Evolutionary conservation across 2,797 vertebrate species (phyloP).

Genomic region (Pyrrhura leucotis): DNA sequence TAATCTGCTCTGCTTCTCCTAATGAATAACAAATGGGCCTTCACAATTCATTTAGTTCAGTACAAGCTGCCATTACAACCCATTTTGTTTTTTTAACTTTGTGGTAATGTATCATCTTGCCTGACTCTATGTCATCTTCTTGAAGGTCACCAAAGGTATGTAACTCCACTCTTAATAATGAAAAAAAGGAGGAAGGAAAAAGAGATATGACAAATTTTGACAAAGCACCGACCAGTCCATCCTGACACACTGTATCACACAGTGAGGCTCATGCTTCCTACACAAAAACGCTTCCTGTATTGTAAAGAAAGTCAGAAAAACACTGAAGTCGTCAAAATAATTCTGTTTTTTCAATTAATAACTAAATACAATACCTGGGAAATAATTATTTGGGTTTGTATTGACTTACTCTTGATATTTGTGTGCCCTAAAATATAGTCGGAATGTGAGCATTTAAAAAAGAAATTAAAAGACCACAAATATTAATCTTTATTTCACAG

Average conservation of each 20-base stretch:
- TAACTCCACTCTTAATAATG: slow-evolving; percentile 30
- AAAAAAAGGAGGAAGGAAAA: slow-evolving; percentile 46
- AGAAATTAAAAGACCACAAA: neutral
- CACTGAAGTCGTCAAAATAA: neutral
- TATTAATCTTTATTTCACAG: slow-evolving; percentile 78
- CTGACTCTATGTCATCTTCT: slow-evolving; percentile 72
- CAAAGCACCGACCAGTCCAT: neutral
- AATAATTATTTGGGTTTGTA: neutral
- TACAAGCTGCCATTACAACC: slow-evolving; percentile 75
- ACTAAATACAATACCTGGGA: neutral
- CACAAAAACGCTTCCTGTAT: neutral
- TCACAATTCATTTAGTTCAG: slow-evolving; percentile 65
- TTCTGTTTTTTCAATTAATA: neutral
- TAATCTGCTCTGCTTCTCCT: slow-evolving; percentile 71
- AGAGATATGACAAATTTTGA: slow-evolving; percentile 50
- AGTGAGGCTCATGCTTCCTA: neutral
- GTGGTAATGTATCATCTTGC: slow-evolving; percentile 77
- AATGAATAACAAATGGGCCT: slow-evolving; percentile 82
- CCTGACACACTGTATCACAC: slow-evolving; percentile 9
- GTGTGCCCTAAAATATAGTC: slow-evolving; percentile 2
- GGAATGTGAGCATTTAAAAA: neutral
- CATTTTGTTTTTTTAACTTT: slow-evolving; percentile 68
- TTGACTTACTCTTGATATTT: neutral
- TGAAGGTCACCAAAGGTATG: slow-evolving; percentile 74
- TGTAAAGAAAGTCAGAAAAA: slow-evolving; percentile 5